Evolutionary conservation across 1,140 invertebrate genomes (phyloP).

Genomic region (Yoshiicerus persimilis): DNA sequence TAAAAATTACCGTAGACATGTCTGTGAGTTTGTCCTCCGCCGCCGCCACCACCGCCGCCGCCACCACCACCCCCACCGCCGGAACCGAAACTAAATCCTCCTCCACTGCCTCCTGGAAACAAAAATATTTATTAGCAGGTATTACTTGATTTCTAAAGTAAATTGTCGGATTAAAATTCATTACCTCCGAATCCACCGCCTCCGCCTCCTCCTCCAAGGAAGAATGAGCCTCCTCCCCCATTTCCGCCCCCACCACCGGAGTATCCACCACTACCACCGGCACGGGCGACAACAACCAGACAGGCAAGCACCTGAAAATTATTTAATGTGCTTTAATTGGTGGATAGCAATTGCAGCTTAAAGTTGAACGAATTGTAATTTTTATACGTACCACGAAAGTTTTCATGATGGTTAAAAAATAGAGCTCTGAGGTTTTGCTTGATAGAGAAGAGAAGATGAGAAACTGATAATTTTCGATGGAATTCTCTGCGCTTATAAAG

Average conservation of each 20-base stretch:
- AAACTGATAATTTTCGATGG: neutral
- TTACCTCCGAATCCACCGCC: neutral
- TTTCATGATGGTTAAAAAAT: neutral
- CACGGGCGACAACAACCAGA: neutral
- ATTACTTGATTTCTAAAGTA: neutral
- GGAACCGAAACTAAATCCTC: neutral
- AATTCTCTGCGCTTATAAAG: neutral
- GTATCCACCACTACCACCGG: neutral
- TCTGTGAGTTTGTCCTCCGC: conserved; percentile 7
- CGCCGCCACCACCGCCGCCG: neutral
- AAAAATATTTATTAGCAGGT: neutral
- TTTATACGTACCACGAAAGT: neutral
- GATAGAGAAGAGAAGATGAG: neutral
- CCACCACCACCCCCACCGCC: neutral
- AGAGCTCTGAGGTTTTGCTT: neutral
- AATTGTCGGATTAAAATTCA: too few relatives aligned
- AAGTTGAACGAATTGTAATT: neutral
- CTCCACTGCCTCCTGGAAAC: neutral
- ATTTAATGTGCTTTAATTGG: neutral
- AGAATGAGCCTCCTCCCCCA: neutral
- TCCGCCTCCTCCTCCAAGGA: neutral
- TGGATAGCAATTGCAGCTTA: neutral
- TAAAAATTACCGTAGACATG: neutral
- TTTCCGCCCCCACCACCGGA: neutral
- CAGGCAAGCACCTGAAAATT: conserved; percentile 19